phyloP scores from a whole-genome alignment of 2,113 vertebrate species.

The Morone saxatilis region DNA sequence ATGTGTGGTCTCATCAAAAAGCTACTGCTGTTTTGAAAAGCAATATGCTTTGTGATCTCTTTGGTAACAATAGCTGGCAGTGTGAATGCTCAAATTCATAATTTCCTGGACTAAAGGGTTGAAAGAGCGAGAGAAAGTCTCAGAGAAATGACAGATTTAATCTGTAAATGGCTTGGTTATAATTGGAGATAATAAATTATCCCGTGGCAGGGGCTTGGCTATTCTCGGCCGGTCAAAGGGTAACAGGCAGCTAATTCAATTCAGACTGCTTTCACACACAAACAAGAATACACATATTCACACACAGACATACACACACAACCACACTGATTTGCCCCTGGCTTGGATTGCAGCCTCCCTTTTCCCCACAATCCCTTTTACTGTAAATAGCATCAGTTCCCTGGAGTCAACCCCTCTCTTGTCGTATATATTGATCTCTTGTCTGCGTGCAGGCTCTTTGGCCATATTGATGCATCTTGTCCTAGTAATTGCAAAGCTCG shows the following conservation, averaged over 20 bases:
- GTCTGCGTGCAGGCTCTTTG: slow-evolving; percentile 31
- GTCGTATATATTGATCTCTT: slow-evolving; percentile 60
- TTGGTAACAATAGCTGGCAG: slow-evolving; percentile 1
- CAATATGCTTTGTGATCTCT: neutral
- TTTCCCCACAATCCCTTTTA: slow-evolving; percentile 34
- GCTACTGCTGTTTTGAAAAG: slow-evolving; percentile 3
- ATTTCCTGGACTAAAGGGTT: slow-evolving; percentile 40
- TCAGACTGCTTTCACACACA: slow-evolving; percentile 44
- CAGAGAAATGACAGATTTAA: slow-evolving; percentile 41
- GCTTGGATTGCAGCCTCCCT: neutral
- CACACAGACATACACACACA: neutral
- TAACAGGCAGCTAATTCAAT: slow-evolving; percentile 62
- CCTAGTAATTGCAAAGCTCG: slow-evolving; percentile 23
- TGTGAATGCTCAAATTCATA: slow-evolving; percentile 7
- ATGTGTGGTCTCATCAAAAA: neutral
- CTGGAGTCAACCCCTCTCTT: slow-evolving; percentile 31
- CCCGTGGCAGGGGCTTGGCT: slow-evolving; percentile 40
- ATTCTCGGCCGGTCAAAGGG: slow-evolving; percentile 59
- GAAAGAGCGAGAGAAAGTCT: neutral
- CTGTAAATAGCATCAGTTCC: slow-evolving; percentile 69
- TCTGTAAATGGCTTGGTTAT: slow-evolving; percentile 50
- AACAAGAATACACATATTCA: slow-evolving; percentile 4
- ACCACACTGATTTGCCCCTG: neutral
- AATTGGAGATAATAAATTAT: slow-evolving; percentile 66
- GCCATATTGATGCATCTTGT: slow-evolving; percentile 24